Conservation (phyloP, 2,888 invertebrate species). For the Xanthorhoe designata region DNA sequence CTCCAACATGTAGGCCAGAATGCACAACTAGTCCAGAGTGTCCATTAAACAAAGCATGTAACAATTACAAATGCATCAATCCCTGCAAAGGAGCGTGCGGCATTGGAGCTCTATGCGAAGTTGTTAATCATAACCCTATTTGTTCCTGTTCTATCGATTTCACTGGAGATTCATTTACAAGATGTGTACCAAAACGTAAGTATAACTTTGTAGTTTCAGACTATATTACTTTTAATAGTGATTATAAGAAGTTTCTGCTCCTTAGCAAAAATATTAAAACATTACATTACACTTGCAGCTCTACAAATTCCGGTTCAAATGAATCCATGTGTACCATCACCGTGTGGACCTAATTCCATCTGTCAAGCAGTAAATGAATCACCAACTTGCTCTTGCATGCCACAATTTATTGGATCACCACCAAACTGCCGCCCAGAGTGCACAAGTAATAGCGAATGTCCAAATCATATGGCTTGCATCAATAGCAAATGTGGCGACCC, state of each 20-base stretch:
- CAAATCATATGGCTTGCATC: constrained; percentile 88
- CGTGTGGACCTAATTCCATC: constrained; percentile 88
- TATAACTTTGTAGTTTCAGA: constrained; percentile 6
- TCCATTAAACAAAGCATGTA: constrained; percentile 89
- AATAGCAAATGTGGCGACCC: constrained; percentile 91
- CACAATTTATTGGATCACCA: constrained; percentile 88
- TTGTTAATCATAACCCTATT: constrained; percentile 91
- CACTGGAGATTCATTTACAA: constrained; percentile 91
- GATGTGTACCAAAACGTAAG: constrained; percentile 88
- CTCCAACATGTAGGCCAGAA: constrained; percentile 91
- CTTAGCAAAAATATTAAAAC: not conserved
- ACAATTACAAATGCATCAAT: constrained; percentile 91
- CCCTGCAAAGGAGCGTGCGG: constrained; percentile 93
- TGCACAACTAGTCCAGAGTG: constrained; percentile 93
- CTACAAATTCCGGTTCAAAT: constrained; percentile 67
- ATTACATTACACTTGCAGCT: constrained; percentile 52
- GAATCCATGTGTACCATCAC: constrained; percentile 88
- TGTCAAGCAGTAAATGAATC: constrained; percentile 87
- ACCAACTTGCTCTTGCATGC: constrained; percentile 89
- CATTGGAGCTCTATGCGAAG: constrained; percentile 88
- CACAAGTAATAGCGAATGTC: constrained; percentile 89
- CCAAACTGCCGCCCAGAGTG: constrained; percentile 91
- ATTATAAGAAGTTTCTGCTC: no score
- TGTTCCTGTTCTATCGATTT: constrained; percentile 89
- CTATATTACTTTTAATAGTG: no score